These are phyloP conservation scores for Asobara japonica DNA, from an alignment of 1,140 invertebrate genomes.

Conservation along the genomic window DNA sequence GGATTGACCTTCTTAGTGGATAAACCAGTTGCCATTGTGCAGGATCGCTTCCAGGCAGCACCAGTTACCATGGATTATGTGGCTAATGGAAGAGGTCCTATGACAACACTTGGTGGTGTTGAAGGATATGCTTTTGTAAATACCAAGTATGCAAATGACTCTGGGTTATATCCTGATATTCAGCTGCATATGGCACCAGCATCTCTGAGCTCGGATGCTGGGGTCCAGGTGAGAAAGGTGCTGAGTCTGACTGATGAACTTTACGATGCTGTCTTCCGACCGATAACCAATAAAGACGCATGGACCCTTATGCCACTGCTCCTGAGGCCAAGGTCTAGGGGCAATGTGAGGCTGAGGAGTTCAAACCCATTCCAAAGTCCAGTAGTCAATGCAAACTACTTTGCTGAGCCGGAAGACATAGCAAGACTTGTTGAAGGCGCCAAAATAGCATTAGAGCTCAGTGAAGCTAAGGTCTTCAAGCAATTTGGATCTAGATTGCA, in stretches of 20 bases:
- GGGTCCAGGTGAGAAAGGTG: constrained; percentile 78
- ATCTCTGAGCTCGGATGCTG: constrained; percentile 82
- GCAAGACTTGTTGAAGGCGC: constrained; percentile 84
- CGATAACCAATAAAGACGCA: constrained; percentile 79
- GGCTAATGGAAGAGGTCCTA: constrained; percentile 79
- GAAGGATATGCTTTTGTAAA: constrained; percentile 88
- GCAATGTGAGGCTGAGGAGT: constrained; percentile 77
- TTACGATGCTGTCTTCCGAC: constrained; percentile 81
- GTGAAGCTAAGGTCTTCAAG: constrained; percentile 80
- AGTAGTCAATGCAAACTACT: constrained; percentile 89
- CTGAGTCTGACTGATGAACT: constrained; percentile 84
- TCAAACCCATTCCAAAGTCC: constrained; percentile 88
- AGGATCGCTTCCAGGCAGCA: constrained; percentile 76
- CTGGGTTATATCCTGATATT: constrained; percentile 81
- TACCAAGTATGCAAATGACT: constrained; percentile 80
- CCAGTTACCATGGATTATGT: constrained; percentile 84
- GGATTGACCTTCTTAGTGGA: constrained; percentile 82
- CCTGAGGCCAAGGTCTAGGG: constrained; percentile 81
- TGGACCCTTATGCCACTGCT: constrained; percentile 87
- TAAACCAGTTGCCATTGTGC: constrained; percentile 81
- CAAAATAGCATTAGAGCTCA: constrained; percentile 77
- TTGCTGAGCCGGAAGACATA: constrained; percentile 80
- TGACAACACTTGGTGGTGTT: constrained; percentile 85
- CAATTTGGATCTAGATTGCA: constrained; percentile 83
- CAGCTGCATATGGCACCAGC: constrained; percentile 90